Evolutionary conservation across 2,888 invertebrate species (phyloP).

Genomic region (Drosophila meridiana): DNA sequence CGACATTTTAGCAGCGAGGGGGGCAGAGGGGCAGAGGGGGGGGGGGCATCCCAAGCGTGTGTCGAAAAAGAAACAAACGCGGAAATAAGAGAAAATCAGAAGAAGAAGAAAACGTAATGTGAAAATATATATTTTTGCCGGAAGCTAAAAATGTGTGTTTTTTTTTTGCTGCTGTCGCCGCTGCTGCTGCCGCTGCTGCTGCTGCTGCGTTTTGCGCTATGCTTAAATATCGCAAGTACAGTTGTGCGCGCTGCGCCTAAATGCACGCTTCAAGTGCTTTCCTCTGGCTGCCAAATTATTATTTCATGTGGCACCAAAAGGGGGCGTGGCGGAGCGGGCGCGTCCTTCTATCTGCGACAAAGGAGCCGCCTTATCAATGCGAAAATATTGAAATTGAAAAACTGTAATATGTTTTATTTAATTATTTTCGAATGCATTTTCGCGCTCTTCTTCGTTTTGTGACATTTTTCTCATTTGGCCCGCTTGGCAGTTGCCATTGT

Average conservation of each 20-base stretch:
- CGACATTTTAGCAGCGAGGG: conserved; percentile 2
- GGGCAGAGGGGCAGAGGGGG: not conserved
- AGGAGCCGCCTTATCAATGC: not conserved
- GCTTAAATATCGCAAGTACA: conserved; percentile 42
- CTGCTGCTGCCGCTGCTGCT: not conserved
- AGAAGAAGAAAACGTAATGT: conserved; percentile 62
- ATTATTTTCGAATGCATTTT: conserved; percentile 23
- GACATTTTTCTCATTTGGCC: conserved; percentile 33
- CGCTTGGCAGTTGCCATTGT: not conserved
- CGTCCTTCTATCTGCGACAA: not conserved
- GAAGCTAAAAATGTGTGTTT: conserved; percentile 75
- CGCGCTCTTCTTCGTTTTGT: not conserved
- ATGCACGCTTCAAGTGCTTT: conserved; percentile 20
- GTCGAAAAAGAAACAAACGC: conserved; percentile 49
- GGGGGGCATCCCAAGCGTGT: conserved; percentile 10
- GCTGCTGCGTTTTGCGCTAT: not conserved
- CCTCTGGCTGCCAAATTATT: conserved; percentile 16
- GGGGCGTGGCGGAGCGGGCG: rapidly evolving
- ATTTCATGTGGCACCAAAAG: too few species aligned
- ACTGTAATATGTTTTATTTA: conserved; percentile 34
- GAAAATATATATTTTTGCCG: conserved; percentile 73
- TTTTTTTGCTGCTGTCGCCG: conserved; percentile 41
- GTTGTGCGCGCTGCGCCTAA: conserved; percentile 42
- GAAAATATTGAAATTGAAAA: conserved; percentile 40
- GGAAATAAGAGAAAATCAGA: conserved; percentile 25